Evolutionary conservation across 2,797 vertebrate genomes (phyloP).

Genomic region (Eremophila alpestris): DNA sequence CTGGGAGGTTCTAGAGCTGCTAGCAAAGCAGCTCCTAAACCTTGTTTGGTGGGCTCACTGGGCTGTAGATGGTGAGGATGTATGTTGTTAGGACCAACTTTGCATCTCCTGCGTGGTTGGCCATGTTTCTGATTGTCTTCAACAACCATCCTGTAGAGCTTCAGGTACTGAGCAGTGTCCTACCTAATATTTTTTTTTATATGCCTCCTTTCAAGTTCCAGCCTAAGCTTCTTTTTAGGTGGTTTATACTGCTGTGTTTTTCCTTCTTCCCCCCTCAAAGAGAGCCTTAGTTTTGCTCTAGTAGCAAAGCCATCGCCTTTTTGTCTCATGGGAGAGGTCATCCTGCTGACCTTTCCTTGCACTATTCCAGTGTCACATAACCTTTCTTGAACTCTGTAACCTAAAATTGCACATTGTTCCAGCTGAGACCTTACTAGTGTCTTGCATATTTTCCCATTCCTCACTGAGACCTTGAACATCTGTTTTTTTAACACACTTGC

Average conservation of each 20-base stretch:
- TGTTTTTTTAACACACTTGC: slow-evolving; percentile 12
- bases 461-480: background rate
- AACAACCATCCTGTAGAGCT: background rate
- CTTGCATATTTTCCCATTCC: background rate
- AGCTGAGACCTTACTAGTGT: background rate
- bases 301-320: background rate
- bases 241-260: background rate
- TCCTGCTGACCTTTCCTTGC: background rate
- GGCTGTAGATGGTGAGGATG: background rate
- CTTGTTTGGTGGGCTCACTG: background rate
- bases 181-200: background rate
- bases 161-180: background rate
- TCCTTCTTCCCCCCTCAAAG: background rate
- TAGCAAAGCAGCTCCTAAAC: background rate
- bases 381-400: slow-evolving; percentile 13
- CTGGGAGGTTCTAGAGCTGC: background rate
- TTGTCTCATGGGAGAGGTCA: slow-evolving; percentile 3
- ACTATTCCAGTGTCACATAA: slow-evolving; percentile 5
- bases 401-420: background rate
- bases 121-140: background rate
- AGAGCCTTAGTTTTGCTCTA: background rate
- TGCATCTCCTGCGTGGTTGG: background rate
- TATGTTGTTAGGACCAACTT: background rate
- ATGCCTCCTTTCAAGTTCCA: background rate
- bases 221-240: background rate